Base-by-base conservation (phyloP, 2,797 vertebrate species). In the Onychomys leucogaster region DNA sequence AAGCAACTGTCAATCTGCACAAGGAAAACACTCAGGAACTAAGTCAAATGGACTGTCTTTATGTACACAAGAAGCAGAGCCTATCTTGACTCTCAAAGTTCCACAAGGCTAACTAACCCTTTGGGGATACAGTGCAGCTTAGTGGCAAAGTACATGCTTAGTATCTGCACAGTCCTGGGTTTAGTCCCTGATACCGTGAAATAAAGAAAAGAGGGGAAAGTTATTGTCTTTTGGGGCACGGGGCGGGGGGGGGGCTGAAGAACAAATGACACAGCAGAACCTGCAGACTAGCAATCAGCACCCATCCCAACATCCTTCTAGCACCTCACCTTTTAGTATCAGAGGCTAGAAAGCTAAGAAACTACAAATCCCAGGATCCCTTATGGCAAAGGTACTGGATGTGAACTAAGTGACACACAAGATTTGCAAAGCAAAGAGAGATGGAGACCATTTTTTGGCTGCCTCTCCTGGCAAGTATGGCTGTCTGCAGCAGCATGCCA, bases 341-440 rank as follows among this genome's bases (percentile, higher is more conserved):
- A 80, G 59, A 87, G 37, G 9, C 16, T 61, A 89, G 49, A 91
- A 69, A 96, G 67, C 78, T 59, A 91, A 67, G 17, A 93, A 86
- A 96, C 43, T 92, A 76, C 73, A 90, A 86, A 89, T 93, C 88
- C 92, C 85, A 94, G 59, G 49, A 55, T 61, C 57, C 81, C 32
- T 90, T 49, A 29, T 37, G 77, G 43, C 61, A 63, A 87, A 61
- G 89, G 59, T 69, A 77, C 81, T 90, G 73, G 90, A 43, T 63
- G n/a, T 65, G 83, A 67, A 89, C 55, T 76, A 91, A 78, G 21
- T 88, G 37, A 95, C 46, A 46, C 49, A 55, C 6, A 82, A 65
- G 75, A 84, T 52, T 43, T 76, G 34, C 34, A 85, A 96, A 81
- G 55, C 59, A 94, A 85, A 55, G n/a, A 41, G 49, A 83, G 27